A percentile compares a stretch with the other conserved stretches of the same genome.
phyloP scores from a whole-genome alignment of 2,113 vertebrate species.

The Morphnarchus princeps region DNA sequence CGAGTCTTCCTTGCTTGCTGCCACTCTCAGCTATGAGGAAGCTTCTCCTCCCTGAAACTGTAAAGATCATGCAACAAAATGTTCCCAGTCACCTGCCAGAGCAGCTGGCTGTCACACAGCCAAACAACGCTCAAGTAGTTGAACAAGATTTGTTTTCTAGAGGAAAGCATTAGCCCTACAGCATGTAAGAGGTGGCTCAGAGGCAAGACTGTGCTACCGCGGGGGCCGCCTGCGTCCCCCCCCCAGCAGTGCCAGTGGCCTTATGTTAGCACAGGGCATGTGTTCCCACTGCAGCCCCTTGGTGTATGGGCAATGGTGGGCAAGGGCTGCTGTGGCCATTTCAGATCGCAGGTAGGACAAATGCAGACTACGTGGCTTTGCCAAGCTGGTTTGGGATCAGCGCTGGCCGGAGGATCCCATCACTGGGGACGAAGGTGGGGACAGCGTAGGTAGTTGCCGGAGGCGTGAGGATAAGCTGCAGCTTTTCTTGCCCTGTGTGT shows the following conservation, averaged over 20 bases:
- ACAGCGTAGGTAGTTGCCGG: too few relatives aligned
- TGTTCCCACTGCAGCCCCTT: not conserved
- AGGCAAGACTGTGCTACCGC: not conserved
- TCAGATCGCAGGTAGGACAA: not conserved
- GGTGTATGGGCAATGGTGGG: not conserved
- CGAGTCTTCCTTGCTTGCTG: rapidly evolving
- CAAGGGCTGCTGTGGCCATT: not conserved
- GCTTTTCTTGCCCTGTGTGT: not conserved
- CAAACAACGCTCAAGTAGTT: not conserved
- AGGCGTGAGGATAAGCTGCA: not conserved
- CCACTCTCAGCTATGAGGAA: constrained; percentile 41
- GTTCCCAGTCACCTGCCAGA: constrained; percentile 38
- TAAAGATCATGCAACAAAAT: not conserved
- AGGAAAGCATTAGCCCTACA: not conserved
- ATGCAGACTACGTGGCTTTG: not conserved
- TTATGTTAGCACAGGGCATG: not conserved
- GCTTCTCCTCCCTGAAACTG: constrained; percentile 58
- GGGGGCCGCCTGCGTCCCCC: rapidly evolving
- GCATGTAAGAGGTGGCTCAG: not conserved
- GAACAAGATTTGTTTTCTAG: not conserved
- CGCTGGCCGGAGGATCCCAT: not conserved
- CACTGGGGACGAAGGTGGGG: not conserved
- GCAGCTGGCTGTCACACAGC: constrained; percentile 33
- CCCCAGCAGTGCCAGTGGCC: not conserved
- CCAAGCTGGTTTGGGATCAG: not conserved